Evolutionary conservation across 2,888 invertebrate genomes (phyloP).

Genomic region (Caenorhabditis doughertyi): DNA sequence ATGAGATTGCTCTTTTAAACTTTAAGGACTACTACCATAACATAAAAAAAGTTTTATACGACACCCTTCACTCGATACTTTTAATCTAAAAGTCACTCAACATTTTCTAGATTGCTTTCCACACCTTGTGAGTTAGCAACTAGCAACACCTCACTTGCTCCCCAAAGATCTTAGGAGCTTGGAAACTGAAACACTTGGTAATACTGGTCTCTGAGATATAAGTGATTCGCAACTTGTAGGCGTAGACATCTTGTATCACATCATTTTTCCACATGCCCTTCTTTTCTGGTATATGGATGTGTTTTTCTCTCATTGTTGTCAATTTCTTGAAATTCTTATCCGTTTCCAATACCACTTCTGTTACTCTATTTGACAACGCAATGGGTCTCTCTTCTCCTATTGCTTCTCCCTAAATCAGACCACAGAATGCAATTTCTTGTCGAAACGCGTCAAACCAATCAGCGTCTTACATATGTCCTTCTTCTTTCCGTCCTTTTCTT

Average conservation of each 20-base stretch:
- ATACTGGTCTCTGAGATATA: slow-evolving; percentile 5
- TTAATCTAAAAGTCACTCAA: background rate
- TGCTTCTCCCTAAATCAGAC: slow-evolving; percentile 49
- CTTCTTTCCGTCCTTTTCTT: slow-evolving; percentile 43
- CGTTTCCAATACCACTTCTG: slow-evolving; percentile 1
- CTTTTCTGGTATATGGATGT: background rate
- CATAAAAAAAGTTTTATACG: background rate
- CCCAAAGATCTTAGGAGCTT: background rate
- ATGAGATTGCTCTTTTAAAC: background rate
- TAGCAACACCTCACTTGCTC: background rate
- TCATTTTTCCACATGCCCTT: slow-evolving; percentile 50
- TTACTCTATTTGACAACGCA: slow-evolving; percentile 30
- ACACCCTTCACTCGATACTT: background rate
- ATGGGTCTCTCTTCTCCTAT: slow-evolving; percentile 8
- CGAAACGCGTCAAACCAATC: slow-evolving; percentile 64
- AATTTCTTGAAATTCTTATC: slow-evolving; percentile 28
- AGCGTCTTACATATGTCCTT: slow-evolving; percentile 60
- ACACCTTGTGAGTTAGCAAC: background rate
- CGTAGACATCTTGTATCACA: slow-evolving; percentile 26
- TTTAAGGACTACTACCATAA: background rate
- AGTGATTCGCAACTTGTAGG: background rate
- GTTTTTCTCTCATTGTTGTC: slow-evolving; percentile 16
- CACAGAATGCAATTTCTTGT: slow-evolving; percentile 58
- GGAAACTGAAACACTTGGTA: background rate
- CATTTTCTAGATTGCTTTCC: background rate